These are phyloP conservation scores for Drosophila stalkeri DNA, from an alignment of 2,888 invertebrate species.

Conservation along the genomic window DNA sequence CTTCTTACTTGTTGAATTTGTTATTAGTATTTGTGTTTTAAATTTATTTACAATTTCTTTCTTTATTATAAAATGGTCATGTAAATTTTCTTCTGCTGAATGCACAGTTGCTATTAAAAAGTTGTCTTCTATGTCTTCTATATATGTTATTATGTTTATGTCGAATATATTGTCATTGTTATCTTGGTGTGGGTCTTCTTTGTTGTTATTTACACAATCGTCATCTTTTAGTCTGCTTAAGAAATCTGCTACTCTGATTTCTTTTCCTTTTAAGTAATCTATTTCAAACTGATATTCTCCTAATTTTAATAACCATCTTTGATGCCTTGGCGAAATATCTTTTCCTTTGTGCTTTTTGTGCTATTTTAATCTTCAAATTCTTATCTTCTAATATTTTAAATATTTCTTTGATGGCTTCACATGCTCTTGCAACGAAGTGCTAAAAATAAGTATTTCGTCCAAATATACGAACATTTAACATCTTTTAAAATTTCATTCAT, in stretches of 20 bases:
- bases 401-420: not conserved
- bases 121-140: too few relatives aligned
- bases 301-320: conserved; percentile 2
- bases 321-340: not conserved
- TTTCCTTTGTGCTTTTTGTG: not conserved
- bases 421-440: not conserved
- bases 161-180: too few relatives aligned
- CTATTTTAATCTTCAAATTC: not conserved
- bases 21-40: too few relatives aligned
- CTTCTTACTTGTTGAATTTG: too few relatives aligned
- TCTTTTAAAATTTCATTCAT: not conserved
- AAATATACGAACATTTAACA: not conserved
- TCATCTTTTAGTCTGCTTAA: not conserved
- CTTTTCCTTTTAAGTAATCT: not conserved
- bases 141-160: too few relatives aligned
- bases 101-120: too few relatives aligned
- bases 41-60: too few relatives aligned
- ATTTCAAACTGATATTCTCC: not conserved
- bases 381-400: not conserved
- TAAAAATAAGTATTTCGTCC: not conserved
- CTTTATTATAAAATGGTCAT: too few relatives aligned
- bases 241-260: not conserved
- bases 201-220: too few relatives aligned
- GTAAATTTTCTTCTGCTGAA: too few relatives aligned
- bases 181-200: too few relatives aligned